Conservation (phyloP, 2,797 vertebrate genomes). For the Poeciliopsis presidionis region DNA sequence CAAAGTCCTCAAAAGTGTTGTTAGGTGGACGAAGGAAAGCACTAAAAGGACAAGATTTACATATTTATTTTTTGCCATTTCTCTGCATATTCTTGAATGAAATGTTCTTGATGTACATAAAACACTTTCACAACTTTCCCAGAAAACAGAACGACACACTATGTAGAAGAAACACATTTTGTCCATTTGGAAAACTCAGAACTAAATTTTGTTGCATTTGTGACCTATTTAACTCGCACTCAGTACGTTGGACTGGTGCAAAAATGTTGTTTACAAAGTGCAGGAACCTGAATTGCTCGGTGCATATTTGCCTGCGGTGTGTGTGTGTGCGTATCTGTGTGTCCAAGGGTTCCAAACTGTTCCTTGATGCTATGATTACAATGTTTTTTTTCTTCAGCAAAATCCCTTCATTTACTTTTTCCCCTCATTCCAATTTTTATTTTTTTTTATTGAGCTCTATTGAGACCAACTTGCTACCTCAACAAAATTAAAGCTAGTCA, state of each 20-base stretch:
- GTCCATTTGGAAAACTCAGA: neutral
- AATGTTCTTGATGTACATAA: neutral
- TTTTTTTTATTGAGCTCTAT: neutral
- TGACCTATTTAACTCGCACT: neutral
- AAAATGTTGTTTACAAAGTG: neutral
- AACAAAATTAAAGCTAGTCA: neutral
- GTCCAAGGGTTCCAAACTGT: neutral
- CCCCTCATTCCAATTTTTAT: neutral
- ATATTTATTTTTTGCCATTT: neutral
- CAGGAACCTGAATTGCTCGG: neutral
- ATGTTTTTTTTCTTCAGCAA: neutral
- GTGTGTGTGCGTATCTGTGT: neutral
- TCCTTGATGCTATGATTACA: neutral
- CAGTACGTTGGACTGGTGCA: neutral
- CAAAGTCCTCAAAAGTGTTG: neutral
- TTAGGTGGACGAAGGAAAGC: neutral
- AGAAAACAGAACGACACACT: neutral
- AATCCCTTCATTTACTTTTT: neutral
- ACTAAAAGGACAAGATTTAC: neutral
- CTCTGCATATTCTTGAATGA: neutral
- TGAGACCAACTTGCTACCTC: neutral
- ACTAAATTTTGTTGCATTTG: neutral
- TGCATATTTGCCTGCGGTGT: neutral
- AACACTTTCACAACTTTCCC: neutral
- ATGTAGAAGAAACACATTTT: neutral